Conservation (phyloP, 2,888 invertebrate species). For the Branchipolynoe longqiensis region DNA sequence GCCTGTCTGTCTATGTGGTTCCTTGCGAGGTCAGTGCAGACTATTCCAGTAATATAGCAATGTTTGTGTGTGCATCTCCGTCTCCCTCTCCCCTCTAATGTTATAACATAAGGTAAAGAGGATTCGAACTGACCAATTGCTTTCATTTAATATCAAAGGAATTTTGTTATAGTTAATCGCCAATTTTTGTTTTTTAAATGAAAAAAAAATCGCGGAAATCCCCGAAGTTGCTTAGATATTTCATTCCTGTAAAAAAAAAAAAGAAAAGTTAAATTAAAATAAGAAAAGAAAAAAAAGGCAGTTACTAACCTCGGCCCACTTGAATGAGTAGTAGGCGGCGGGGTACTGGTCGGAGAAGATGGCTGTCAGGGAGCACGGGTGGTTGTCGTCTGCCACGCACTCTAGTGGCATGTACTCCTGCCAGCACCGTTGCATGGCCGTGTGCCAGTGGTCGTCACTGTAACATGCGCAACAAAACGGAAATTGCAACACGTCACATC, state of each 20-base stretch:
- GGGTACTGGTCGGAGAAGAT: constrained; percentile 92
- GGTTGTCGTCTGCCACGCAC: constrained; percentile 89
- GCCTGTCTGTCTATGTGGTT: no score
- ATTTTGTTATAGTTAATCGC: background rate
- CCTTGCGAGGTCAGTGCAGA: no score
- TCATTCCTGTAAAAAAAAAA: background rate
- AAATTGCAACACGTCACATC: no score
- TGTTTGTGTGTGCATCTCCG: no score
- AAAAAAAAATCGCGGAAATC: background rate
- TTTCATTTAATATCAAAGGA: background rate
- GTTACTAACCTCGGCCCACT: constrained; percentile 87
- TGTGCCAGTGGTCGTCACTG: constrained; percentile 90
- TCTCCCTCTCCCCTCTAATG: no score
- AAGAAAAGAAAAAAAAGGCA: background rate
- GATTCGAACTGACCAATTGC: background rate
- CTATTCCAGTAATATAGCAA: no score
- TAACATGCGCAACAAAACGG: no score
- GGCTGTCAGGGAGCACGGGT: constrained; percentile 91
- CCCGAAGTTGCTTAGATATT: background rate
- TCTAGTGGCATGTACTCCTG: constrained; percentile 90
- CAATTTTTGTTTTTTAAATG: background rate
- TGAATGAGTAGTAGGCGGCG: constrained; percentile 91
- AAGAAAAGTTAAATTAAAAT: background rate
- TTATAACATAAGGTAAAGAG: no score
- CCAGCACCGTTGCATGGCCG: constrained; percentile 90